Evolutionary conservation across 2,888 invertebrate species (phyloP).

Genomic region (Catonia carolina): DNA sequence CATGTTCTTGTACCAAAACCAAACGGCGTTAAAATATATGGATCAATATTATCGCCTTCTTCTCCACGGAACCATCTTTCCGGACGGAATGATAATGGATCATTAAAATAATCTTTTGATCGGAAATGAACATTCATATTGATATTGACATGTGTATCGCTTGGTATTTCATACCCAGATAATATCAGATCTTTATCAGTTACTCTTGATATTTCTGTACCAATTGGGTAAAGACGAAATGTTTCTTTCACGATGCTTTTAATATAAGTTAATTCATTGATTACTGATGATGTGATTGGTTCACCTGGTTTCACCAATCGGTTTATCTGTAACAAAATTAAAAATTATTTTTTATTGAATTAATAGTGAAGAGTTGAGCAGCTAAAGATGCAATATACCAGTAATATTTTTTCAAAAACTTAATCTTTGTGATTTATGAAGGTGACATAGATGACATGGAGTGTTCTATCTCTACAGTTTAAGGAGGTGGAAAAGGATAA

Average conservation of each 20-base stretch:
- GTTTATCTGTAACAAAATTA: background rate
- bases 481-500: too few relatives aligned
- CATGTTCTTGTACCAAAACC: slow-evolving; percentile 50
- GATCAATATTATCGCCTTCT: slow-evolving; percentile 34
- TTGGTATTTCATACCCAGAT: slow-evolving; percentile 42
- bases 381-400: too few relatives aligned
- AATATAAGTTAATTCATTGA: slow-evolving; percentile 40
- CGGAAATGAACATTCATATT: slow-evolving; percentile 36
- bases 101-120: slow-evolving; percentile 34
- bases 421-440: too few relatives aligned
- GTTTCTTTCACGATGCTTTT: slow-evolving; percentile 46
- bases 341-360: background rate
- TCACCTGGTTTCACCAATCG: slow-evolving; percentile 22
- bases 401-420: too few relatives aligned
- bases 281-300: slow-evolving; percentile 36
- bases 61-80: slow-evolving; percentile 36
- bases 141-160: slow-evolving; percentile 35
- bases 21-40: slow-evolving; percentile 47
- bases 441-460: too few relatives aligned
- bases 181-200: slow-evolving; percentile 40
- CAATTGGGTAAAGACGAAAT: slow-evolving; percentile 42
- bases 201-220: slow-evolving; percentile 40
- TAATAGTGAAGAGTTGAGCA: background rate
- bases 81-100: slow-evolving; percentile 35
- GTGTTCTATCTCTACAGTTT: too few relatives aligned